Base-by-base conservation (phyloP, 2,113 vertebrate genomes). In the Engraulis encrasicolus region DNA sequence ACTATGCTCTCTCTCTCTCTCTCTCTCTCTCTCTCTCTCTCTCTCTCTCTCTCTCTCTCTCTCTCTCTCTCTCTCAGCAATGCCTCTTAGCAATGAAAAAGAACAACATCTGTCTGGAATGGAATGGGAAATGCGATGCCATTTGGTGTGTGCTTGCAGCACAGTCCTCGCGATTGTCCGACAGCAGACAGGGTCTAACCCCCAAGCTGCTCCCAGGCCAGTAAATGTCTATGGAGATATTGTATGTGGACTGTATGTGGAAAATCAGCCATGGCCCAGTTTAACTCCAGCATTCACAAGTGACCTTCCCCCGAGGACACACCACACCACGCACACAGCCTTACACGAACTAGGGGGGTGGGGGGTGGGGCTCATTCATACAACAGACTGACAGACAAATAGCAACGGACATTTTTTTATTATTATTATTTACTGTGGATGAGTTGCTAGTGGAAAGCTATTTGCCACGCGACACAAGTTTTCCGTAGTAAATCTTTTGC, bases 241-340 rank as follows among this genome's bases (percentile, higher is more conserved):
- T 2, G 31, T 38, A 49, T 82, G 84, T 86, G 91, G 89, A 92
- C n/a, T 2, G 31, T 38, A 49, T 82, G 84, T 86, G 91, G 89
- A 92, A 93, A 91, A 90, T 89, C 86, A 86, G 74, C 82, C 82
- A 61, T 2, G 66, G 61, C 80, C 5, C 9, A 20, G 74, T 85
- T 58, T 79, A 78, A 87, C 85, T 74, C 50, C 54, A 50, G 40
- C 71, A 78, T 61, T 85, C 85, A 88, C 84, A 80, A 0, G 19
- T 88, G 87, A 90, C 81, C 88, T 81, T 78, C 0, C 31, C 18
- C 19, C 34, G 27, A 88, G 88, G 86, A 84, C 83, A 86, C 23
- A n/a, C n/a, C n/a, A n/a, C n/a, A n/a, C n/a, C n/a, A n/a, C n/a
- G n/a, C n/a, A n/a, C n/a, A n/a, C 34, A n/a, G 7, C 31, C 61